Evolutionary conservation across 2,113 vertebrate species (phyloP), one percentile per base, ranked within the genome.

Genomic region (Ailuropoda melanoleuca): DNA sequence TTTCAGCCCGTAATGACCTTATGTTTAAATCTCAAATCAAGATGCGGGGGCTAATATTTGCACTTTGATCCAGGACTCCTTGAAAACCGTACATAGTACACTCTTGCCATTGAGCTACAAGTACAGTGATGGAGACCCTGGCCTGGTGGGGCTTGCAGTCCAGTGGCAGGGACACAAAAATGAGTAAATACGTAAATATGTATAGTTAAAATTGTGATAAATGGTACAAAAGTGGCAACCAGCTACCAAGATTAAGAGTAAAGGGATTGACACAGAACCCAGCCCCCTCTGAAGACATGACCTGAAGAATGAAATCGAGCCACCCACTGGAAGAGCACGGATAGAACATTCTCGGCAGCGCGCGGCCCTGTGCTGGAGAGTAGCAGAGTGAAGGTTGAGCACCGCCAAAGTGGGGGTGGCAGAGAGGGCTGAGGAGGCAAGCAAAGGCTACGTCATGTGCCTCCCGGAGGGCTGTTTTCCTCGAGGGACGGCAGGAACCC

Each of bases 1-100:
- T 88, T 68, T 81, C 50, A 48, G n/a, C 58, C 58, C 74, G 3
- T 48, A 5, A 9, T 39, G 66, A 66, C 29, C 48, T 43, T 90
- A 48, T 78, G 88, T 93, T 83, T 90, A 91, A 95, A 92, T 74
- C 43, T 62, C 62, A 53, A 78, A 43, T 92, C 46, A 90, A 95
- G 88, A 56, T 53, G 9, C 64, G 83, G 26, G 37, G 12, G 53
- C 37, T 70, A 75, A 58, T 82, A 60, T 78, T 91, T 92, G 96
- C 64, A 60, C n/a, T 77, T 29, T 37, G 7, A 58, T 92, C 60
- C 68, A 90, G 39, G 17, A 50, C 24, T 72, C 62, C 48, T 18
- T 83, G 48, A 55, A 89, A 92, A 84, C 19, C 13, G 95, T 77
- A 72, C n/a, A 75, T 55, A 55, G 23, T 53, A 95, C 58, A 66